phyloP scores from a whole-genome alignment of 2,797 vertebrate species.

The Schizopygopsis pylzovi region DNA sequence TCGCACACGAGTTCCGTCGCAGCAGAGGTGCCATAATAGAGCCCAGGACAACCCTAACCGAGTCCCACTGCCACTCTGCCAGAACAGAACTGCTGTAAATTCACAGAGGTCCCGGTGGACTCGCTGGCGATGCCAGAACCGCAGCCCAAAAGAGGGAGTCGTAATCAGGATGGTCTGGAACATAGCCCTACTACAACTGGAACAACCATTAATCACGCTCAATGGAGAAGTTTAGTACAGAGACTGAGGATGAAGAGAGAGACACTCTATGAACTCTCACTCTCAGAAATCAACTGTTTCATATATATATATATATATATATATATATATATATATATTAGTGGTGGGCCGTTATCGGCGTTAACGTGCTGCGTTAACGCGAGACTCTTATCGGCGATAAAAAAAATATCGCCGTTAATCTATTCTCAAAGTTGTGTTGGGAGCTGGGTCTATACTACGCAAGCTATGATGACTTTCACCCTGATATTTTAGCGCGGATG shows the following conservation, averaged over 20 bases:
- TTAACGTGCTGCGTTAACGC: too few species aligned
- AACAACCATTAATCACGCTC: conserved; percentile 65
- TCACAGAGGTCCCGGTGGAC: conserved; percentile 64
- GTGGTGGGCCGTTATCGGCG: too few species aligned
- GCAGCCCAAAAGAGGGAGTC: conserved; percentile 65
- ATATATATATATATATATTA: too few species aligned
- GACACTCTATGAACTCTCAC: too few species aligned
- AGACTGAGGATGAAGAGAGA: not conserved
- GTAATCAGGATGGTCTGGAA: conserved; percentile 56
- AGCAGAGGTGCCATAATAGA: conserved; percentile 68
- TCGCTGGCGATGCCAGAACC: conserved; percentile 44
- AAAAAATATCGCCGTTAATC: too few species aligned
- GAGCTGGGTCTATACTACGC: too few species aligned
- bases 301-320: too few species aligned
- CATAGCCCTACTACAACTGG: conserved; percentile 53
- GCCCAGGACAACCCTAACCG: conserved; percentile 60
- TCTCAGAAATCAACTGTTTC: too few species aligned
- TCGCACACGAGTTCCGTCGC: conserved; percentile 62
- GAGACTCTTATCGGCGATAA: too few species aligned
- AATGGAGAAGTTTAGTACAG: conserved; percentile 55
- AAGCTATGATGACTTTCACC: too few species aligned
- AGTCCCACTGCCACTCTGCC: conserved; percentile 59
- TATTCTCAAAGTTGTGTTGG: too few species aligned
- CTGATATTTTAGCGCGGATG: too few species aligned
- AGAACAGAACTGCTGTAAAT: conserved; percentile 67